A percentile compares a stretch with the other conserved stretches of the same genome.
phyloP scores from a whole-genome alignment of 2,797 vertebrate genomes.

The Hoplostethus mediterraneus region DNA sequence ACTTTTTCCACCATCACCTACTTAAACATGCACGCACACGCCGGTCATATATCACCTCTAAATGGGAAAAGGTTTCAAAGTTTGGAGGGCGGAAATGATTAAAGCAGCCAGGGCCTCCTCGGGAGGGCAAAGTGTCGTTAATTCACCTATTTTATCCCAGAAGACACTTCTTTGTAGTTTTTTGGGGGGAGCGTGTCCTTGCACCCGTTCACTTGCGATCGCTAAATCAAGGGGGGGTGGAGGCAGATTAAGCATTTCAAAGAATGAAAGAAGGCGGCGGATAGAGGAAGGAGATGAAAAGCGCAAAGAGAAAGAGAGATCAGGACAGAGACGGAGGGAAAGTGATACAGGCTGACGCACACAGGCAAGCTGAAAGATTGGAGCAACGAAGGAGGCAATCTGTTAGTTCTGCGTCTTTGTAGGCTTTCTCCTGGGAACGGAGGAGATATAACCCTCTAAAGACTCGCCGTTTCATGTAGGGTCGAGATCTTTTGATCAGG shows the following conservation, averaged over 20 bases:
- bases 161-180: conserved; percentile 38
- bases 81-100: conserved; percentile 37
- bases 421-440: conserved; percentile 56
- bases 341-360: too few relatives aligned
- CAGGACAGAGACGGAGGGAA: conserved; percentile 22
- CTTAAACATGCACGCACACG: conserved; percentile 14
- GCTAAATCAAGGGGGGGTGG: conserved; percentile 59
- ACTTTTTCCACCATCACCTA: neutral
- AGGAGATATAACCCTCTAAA: conserved; percentile 51
- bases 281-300: conserved; percentile 62
- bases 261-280: conserved; percentile 55
- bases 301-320: conserved; percentile 41
- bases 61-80: conserved; percentile 1
- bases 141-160: conserved; percentile 39
- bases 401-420: conserved; percentile 64
- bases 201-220: conserved; percentile 60
- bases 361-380: conserved; percentile 37
- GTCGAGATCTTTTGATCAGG: conserved; percentile 71
- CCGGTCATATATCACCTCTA: conserved; percentile 10
- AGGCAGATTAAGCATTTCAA: conserved; percentile 67
- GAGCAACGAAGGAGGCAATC: conserved; percentile 13
- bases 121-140: conserved; percentile 20
- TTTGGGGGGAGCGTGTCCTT: conserved; percentile 25
- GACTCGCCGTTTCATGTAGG: conserved; percentile 61
- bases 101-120: neutral